Base-by-base conservation (phyloP, 1,140 invertebrate species). In the Chelonus insularis region DNA sequence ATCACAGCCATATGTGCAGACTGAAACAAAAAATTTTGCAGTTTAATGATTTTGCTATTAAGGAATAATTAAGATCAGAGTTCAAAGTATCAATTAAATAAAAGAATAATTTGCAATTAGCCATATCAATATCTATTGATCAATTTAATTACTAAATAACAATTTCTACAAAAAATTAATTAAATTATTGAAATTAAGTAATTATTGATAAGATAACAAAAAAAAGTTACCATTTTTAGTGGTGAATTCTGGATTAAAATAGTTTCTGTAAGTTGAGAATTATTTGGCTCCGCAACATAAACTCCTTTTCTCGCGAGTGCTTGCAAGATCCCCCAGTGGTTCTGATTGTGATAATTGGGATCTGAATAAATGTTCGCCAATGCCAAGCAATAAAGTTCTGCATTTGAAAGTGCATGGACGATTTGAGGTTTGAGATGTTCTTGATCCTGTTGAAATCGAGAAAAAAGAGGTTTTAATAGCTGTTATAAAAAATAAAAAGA, bases 311-410 rank as follows among this genome's bases (percentile, higher is more conserved):
- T 85, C 54, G 91, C 89, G 63, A 99, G 84, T 55, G 94, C 94
- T 83, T 97, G 94, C 69, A 96, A 85, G 67, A 97, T 93, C 71
- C 93, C 93, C 86, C 91, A 93, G 82, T 98, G 95, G 84, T 95
- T 96, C 62, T 97, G 87, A 83, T 93, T 94, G 82, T 95, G 90
- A 81, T 95, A 95, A 81, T 96, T 95, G 57, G 94, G 94, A 84
- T 99, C 96, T 50, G 93, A 93, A 81, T 98, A 98, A 80, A 99
- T 95, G 83, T 96, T 97, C 66, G 92, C 91, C 77, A 98, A 84
- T 45, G 95, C 95, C 78, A 95, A 85, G 81, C 95, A 97, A 84
- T 99, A 99, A 14, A 98, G 84, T 79, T 98, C 96, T 63, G 95
- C 96, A 84, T 93, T 97, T 63, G 94, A 93, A 68, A 99, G 83